phyloP scores from a whole-genome alignment of 2,888 invertebrate genomes.

The Boloria selene region DNA sequence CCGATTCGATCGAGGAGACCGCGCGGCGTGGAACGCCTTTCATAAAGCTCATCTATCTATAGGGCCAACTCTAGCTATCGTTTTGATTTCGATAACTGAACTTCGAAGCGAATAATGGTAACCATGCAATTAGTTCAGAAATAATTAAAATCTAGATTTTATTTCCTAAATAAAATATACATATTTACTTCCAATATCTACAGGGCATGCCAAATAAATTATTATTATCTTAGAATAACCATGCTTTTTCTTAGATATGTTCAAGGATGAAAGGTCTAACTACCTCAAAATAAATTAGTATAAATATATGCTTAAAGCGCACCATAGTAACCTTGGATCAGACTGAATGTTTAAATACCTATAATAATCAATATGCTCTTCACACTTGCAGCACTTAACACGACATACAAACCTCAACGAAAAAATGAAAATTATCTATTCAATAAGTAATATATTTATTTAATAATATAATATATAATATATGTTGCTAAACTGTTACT shows the following conservation, averaged over 20 bases:
- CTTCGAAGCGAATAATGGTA: constrained; percentile 57
- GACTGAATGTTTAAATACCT: constrained; percentile 44
- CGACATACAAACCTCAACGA: constrained; percentile 16
- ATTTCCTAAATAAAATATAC: constrained; percentile 30
- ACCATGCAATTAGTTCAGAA: constrained; percentile 70
- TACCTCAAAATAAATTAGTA: constrained; percentile 63
- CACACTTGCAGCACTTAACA: not conserved
- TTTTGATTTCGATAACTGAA: constrained; percentile 47
- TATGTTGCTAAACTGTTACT: not conserved
- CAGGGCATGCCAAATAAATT: constrained; percentile 69
- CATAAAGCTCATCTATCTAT: constrained; percentile 37
- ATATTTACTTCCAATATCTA: constrained; percentile 49
- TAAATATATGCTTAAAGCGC: constrained; percentile 60
- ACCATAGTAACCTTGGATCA: constrained; percentile 60
- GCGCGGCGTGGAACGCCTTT: constrained; percentile 4
- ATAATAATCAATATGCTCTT: not conserved
- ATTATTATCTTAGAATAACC: constrained; percentile 49
- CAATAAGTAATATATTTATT: not conserved
- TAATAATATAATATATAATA: not conserved
- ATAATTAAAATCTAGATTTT: constrained; percentile 25
- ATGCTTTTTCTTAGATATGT: constrained; percentile 64
- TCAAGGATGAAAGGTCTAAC: constrained; percentile 55
- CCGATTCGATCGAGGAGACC: too few species aligned
- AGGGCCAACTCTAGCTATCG: constrained; percentile 40
- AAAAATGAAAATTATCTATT: not conserved